Conservation (phyloP, 53 echinoderm and acorn worm species). For the Mesocentrotus franciscanus region DNA sequence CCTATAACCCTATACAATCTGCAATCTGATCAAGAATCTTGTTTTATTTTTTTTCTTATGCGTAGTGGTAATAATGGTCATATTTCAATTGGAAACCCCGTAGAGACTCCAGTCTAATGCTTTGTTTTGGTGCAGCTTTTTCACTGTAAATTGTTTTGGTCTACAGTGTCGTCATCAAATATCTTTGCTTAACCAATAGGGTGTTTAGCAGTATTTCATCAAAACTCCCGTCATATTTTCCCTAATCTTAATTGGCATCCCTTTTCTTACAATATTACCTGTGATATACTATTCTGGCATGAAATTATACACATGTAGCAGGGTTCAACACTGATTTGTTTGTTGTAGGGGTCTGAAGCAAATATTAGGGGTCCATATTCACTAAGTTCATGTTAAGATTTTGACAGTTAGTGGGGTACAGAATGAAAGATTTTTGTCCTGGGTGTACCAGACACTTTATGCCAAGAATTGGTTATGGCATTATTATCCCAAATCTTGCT, state of each 20-base stretch:
- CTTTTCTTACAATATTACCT: background rate
- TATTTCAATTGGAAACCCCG: background rate
- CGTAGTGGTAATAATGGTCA: background rate
- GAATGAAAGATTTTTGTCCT: too few relatives aligned
- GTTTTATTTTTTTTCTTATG: background rate
- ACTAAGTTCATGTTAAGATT: too few relatives aligned
- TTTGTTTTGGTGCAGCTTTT: background rate
- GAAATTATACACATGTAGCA: too few relatives aligned
- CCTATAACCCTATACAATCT: slow-evolving; percentile 3
- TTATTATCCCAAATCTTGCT: background rate
- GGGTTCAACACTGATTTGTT: too few relatives aligned
- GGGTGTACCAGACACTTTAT: too few relatives aligned
- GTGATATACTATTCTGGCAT: background rate
- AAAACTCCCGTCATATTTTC: background rate
- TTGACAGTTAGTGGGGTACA: too few relatives aligned
- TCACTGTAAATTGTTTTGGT: background rate
- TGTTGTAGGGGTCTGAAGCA: too few relatives aligned
- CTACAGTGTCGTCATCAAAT: background rate
- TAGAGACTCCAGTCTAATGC: background rate
- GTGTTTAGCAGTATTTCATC: background rate
- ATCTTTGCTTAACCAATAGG: background rate
- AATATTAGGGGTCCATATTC: too few relatives aligned
- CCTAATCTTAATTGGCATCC: background rate
- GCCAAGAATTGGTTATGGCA: too few relatives aligned
- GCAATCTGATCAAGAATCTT: slow-evolving; percentile 30